Evolutionary conservation across 2,888 invertebrate species (phyloP), one percentile per base, ranked within the genome.

Genomic region (Amiota communis): DNA sequence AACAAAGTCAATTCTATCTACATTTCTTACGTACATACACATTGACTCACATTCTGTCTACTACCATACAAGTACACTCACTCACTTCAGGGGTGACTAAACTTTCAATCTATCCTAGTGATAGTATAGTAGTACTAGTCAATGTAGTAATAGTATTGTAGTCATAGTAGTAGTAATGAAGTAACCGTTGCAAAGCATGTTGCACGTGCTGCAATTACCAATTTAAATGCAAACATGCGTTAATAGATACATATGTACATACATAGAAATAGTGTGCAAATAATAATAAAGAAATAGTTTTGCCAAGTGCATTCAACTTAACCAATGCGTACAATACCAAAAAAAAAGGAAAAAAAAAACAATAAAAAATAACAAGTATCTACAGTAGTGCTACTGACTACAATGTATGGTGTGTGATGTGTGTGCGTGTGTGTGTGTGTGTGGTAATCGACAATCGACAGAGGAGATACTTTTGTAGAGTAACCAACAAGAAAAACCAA

Each of bases 201-300:
- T 57, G 81, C 83, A 83, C 85, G 85, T 83, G 85, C 78, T 77
- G 84, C 79, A 81, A 84, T 83, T 83, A 77, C 77, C 79, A 79
- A 85, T 83, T 78, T 71, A 74, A 67, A 77, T 73, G 72, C 77
- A 47, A 51, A 73, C 70, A 57, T n/a, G 36, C 36, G 36, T 36
- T 36, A 36, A 36, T 36, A 36, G 36, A 36, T 23, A 23, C 23
- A 23, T 36, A 6, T n/a, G n/a, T n/a, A n/a, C n/a, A n/a, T n/a
- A n/a, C n/a, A n/a, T 36, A 36, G 36, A 36, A 4, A 63, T 63
- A 63, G 63, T 63, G 23, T 51, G 67, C 67, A 51, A 68, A 65
- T 65, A 65, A 9, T 8, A 59, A 23, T 59, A 36, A 36, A 36
- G 36, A 36, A 20, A 59, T 59, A 59, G 59, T 59, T 59, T 36